These are phyloP conservation scores for Bombus superbus DNA, from an alignment of 1,140 invertebrate genomes.

Conservation along the genomic window DNA sequence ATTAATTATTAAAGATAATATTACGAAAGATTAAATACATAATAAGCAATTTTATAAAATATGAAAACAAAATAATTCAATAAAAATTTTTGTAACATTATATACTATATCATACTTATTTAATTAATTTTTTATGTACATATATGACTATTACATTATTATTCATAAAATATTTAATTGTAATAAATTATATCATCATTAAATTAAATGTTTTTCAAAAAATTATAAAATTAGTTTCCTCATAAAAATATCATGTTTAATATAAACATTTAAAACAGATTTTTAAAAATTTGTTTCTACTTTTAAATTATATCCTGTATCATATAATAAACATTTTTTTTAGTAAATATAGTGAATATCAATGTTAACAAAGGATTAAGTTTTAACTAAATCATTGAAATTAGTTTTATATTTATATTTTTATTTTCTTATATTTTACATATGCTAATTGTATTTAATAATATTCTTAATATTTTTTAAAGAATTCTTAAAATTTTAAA, in stretches of 20 bases:
- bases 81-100: neutral
- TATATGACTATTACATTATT: neutral
- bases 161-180: slow-evolving; percentile 29
- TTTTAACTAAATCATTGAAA: neutral
- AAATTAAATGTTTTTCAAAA: slow-evolving; percentile 25
- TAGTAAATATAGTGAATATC: neutral
- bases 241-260: slow-evolving; percentile 18
- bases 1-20: neutral
- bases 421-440: neutral
- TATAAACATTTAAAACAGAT: slow-evolving; percentile 1
- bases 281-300: slow-evolving; percentile 1
- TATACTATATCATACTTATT: neutral
- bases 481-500: neutral
- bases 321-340: slow-evolving; percentile 12
- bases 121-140: slow-evolving; percentile 12
- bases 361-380: neutral
- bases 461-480: neutral
- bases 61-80: neutral
- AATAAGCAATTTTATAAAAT: slow-evolving; percentile 14
- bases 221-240: slow-evolving; percentile 16
- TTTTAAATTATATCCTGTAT: slow-evolving; percentile 14
- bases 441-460: neutral
- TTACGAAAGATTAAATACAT: neutral
- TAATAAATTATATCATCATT: slow-evolving; percentile 23
- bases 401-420: neutral